Evolutionary conservation across 2,888 invertebrate genomes (phyloP).

Genomic region (Corythucha ciliata): DNA sequence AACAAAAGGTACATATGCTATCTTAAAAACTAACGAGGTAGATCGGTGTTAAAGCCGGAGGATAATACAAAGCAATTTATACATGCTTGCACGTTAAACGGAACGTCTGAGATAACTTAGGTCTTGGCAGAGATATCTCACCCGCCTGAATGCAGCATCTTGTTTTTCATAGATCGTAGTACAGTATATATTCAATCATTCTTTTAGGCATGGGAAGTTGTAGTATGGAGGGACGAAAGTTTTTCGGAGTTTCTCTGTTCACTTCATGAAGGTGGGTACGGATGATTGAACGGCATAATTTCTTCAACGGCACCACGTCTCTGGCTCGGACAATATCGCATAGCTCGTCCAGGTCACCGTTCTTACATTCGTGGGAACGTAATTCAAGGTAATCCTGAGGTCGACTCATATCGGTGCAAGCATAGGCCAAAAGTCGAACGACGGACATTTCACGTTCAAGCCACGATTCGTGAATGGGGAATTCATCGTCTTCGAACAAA

Average conservation of each 20-base stretch:
- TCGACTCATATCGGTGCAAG: slow-evolving; percentile 7
- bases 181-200: background rate
- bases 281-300: slow-evolving; percentile 7
- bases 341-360: background rate
- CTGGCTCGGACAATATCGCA: slow-evolving; percentile 8
- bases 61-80: no score
- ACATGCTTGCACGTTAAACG: no score
- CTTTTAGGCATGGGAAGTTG: background rate
- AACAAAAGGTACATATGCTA: no score
- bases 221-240: background rate
- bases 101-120: no score
- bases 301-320: slow-evolving; percentile 7
- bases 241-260: background rate
- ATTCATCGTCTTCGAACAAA: no score
- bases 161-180: no score
- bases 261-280: background rate
- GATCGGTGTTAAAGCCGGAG: no score
- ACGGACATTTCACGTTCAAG: background rate
- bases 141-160: no score
- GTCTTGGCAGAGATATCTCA: no score
- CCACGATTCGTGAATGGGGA: no score
- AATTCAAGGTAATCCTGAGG: background rate
- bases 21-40: no score
- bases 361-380: background rate
- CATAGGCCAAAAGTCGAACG: slow-evolving; percentile 15